Evolutionary conservation across 2,113 vertebrate species (phyloP).

Genomic region (Arizona elegans): DNA sequence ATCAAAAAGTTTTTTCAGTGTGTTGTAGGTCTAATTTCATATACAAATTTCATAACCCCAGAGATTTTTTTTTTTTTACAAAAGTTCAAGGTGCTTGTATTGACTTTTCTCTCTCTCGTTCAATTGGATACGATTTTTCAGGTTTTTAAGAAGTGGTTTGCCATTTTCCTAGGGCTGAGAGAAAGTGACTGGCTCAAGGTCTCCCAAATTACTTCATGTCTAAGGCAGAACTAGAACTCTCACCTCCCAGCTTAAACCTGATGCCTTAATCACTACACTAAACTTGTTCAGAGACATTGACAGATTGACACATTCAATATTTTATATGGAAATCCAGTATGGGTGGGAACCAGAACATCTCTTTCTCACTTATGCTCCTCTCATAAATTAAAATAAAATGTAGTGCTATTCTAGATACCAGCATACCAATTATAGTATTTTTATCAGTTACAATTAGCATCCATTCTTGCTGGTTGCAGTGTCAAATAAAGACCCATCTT

Average conservation of each 20-base stretch:
- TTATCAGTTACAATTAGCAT: no score
- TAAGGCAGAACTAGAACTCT: not conserved
- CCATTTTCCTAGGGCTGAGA: not conserved
- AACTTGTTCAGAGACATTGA: not conserved
- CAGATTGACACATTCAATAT: not conserved
- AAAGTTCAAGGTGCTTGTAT: not conserved
- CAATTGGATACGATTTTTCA: no score
- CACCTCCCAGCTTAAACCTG: not conserved
- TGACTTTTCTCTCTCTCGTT: not conserved
- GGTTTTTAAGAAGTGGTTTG: no score
- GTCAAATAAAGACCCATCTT: no score
- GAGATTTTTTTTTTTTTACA: not conserved
- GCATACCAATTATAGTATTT: no score
- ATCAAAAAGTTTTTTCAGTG: not conserved
- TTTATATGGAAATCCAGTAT: not conserved
- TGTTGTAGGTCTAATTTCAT: not conserved
- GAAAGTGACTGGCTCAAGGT: not conserved
- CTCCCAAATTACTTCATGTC: not conserved
- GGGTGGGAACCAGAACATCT: not conserved
- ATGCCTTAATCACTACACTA: not conserved
- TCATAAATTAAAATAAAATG: not conserved
- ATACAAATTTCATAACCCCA: not conserved
- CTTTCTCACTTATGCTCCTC: not conserved
- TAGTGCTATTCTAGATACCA: no score
- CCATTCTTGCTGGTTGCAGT: no score